These are phyloP conservation scores for Clitarchus hookeri DNA, from an alignment of 2,888 invertebrate species.

Conservation along the genomic window DNA sequence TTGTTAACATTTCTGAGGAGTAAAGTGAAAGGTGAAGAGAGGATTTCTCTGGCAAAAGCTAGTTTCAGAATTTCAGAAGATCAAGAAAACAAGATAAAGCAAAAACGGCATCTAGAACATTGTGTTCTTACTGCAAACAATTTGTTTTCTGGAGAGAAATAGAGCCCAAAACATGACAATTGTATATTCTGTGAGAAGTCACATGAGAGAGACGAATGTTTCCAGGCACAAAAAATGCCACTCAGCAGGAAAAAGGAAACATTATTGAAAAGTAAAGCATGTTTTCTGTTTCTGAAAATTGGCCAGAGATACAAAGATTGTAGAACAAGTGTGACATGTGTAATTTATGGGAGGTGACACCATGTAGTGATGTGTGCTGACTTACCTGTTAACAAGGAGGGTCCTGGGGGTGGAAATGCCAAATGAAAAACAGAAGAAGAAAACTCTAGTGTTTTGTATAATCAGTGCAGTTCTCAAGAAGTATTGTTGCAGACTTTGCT, in stretches of 20 bases:
- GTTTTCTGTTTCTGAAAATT: background rate
- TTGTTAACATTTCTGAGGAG: background rate
- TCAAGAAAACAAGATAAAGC: background rate
- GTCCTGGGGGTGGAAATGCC: background rate
- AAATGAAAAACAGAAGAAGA: background rate
- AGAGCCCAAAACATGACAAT: background rate
- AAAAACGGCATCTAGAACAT: background rate
- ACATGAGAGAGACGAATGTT: background rate
- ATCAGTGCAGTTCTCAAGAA: background rate
- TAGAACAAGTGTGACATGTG: background rate
- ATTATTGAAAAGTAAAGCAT: background rate
- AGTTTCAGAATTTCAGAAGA: background rate
- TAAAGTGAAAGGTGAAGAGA: background rate
- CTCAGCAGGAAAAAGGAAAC: background rate
- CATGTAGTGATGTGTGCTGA: background rate
- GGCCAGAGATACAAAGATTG: background rate
- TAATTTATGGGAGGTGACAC: background rate
- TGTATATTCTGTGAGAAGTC: background rate
- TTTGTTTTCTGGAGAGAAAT: background rate
- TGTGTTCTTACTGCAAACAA: background rate
- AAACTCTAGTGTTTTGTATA: background rate
- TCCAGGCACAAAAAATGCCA: background rate
- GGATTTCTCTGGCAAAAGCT: background rate
- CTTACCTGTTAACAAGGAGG: background rate
- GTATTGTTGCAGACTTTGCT: background rate